Evolutionary conservation across 2,113 vertebrate genomes (phyloP), one percentile per base, ranked within the genome.

Genomic region (Halcyon malimbica): DNA sequence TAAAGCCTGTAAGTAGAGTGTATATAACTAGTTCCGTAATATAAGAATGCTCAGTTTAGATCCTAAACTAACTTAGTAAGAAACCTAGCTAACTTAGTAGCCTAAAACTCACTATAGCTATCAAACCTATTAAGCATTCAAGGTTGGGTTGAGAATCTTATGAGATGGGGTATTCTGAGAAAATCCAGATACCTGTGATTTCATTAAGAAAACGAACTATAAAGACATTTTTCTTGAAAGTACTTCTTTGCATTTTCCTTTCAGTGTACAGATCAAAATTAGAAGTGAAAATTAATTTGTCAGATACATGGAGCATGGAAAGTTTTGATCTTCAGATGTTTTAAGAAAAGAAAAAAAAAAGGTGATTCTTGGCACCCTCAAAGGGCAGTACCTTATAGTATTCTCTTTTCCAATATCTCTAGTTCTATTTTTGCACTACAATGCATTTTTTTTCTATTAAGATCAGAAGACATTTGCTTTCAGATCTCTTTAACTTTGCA

Each of bases 281-380:
- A 90, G 70, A 90, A 92, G 51, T 85, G 78, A 83, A 95, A 90
- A 93, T 87, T 79, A 91, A 83, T 83, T 90, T 82, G 71, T 44
- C 50, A 79, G 60, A 81, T 76, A 85, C 1, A 6, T 5, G 10
- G 29, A 94, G 7, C 33, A 70, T 73, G 4, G 8, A 68, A 95
- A 74, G 20, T 5, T 65, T 88, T 93, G 48, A 68, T 83, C 51
- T 71, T 82, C 70, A 68, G 46, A 12, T 92, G 69, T 83, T 85
- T 75, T 68, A 79, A 76, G 78, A 63, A 87, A 35, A 42, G 7
- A 35, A 29, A 44, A 42, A n/a, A 42, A 42, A 77, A 31, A 26
- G 11, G 21, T 60, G 57, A 19, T 46, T 59, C 33, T 69, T 71
- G 57, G 44, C 33, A 85, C 14, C 8, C 9, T 75, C 13, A 46